Base-by-base conservation (phyloP, 2,797 vertebrate genomes). In the Hydrophis major region DNA sequence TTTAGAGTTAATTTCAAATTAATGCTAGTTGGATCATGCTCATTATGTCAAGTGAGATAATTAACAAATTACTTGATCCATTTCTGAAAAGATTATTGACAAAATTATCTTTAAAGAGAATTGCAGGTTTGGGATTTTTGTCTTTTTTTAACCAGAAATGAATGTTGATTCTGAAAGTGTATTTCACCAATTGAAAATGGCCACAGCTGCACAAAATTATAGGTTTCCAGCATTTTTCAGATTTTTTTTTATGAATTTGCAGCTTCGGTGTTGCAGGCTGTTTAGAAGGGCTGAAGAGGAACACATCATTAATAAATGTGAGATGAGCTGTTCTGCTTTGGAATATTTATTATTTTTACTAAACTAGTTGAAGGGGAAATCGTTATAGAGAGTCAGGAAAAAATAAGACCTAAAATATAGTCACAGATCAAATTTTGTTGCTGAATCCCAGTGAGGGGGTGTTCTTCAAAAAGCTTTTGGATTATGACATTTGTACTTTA, bases 201-300 rank as follows among this genome's bases (percentile, higher is more conserved):
- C 18, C 87, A 89, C 92, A 83, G 55, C 92, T 89, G 87, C 59
- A 88, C 18, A 83, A 92, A 89, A 92, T 92, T 89, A 92, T 83
- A 83, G 92, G 66, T 83, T 89, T 89, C 86, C 63, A 57, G 53
- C 25, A 56, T 42, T 83, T 63, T 47, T 59, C 87, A 88, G 50
- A 32, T 90, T 47, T 37, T 86, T 57, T 42, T 88, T 78, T 32
- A 18, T 50, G n/a, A 42, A 92, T 88, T 22, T 60, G 12, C 53
- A 83, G 59, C 37, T 32, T 92, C 4, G 0, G 32, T 50, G 59
- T 87, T 53, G 28, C 56, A 92, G 37, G 56, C 88, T n/a, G 60
- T 89, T 92, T 50, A 60, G 11, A 78, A 74, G 11, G n/a, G 55
- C 4, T 78, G 66, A 66, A 50, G 87, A 74, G n/a, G 25, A 87